phyloP scores from a whole-genome alignment of 2,888 invertebrate genomes.

The Linnaemya tessellans region DNA sequence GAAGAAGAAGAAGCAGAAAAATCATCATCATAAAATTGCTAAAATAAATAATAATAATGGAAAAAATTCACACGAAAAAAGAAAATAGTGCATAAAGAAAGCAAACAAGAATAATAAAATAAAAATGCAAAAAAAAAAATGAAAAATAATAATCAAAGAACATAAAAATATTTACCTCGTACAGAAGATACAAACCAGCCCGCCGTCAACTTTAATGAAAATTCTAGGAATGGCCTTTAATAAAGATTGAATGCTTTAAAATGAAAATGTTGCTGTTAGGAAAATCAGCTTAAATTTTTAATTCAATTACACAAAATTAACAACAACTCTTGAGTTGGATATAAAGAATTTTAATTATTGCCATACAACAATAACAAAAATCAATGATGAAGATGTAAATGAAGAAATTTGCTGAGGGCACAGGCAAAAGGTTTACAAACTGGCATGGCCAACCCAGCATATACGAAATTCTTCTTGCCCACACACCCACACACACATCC shows the following conservation, averaged over 20 bases:
- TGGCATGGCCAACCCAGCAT: slow-evolving; percentile 47
- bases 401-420: slow-evolving; percentile 74
- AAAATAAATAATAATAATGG: slow-evolving; percentile 71
- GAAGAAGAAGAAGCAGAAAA: slow-evolving; percentile 72
- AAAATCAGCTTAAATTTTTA: background rate
- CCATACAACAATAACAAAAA: slow-evolving; percentile 68
- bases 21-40: slow-evolving; percentile 66
- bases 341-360: slow-evolving; percentile 57
- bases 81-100: slow-evolving; percentile 21
- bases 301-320: slow-evolving; percentile 13
- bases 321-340: background rate
- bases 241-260: background rate
- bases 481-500: no score
- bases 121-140: slow-evolving; percentile 71
- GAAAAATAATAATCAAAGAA: slow-evolving; percentile 35
- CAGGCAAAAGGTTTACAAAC: slow-evolving; percentile 58
- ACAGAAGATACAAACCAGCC: slow-evolving; percentile 16
- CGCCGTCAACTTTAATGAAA: background rate
- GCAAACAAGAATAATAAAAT: slow-evolving; percentile 59
- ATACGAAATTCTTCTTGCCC: slow-evolving; percentile 7
- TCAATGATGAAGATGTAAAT: slow-evolving; percentile 71
- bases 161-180: slow-evolving; percentile 55
- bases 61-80: slow-evolving; percentile 52
- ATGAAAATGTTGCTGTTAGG: background rate
- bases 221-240: background rate